A percentile compares a stretch with the other conserved stretches of the same genome.
Evolutionary conservation across 2,797 vertebrate genomes (phyloP).

Genomic region (Zenarchopterus dispar): DNA sequence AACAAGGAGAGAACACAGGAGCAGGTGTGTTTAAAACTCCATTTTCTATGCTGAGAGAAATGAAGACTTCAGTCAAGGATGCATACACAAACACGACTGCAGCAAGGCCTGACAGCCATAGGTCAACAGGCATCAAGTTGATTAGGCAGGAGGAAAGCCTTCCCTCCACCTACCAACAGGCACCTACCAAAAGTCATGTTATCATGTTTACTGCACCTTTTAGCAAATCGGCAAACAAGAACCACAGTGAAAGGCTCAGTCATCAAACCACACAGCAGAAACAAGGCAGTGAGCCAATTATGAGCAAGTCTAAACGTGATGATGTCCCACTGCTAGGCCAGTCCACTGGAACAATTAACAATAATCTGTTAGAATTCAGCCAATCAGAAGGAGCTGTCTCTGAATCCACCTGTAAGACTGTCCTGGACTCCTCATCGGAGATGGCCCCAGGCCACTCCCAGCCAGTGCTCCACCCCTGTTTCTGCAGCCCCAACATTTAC

Average conservation of each 20-base stretch:
- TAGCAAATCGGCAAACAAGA: conserved; percentile 54
- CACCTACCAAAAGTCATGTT: conserved; percentile 36
- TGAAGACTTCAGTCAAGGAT: conserved; percentile 88
- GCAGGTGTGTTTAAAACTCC: conserved; percentile 58
- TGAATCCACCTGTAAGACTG: no score
- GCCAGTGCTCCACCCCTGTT: conserved; percentile 64
- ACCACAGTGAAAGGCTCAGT: neutral
- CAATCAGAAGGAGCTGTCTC: conserved; percentile 15
- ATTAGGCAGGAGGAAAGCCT: conserved; percentile 51
- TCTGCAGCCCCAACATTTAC: conserved; percentile 39
- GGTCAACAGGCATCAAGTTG: conserved; percentile 23
- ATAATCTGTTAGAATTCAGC: conserved; percentile 16
- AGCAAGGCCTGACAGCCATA: neutral
- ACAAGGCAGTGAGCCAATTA: conserved; percentile 42
- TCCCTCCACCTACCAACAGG: conserved; percentile 55
- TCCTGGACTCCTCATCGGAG: neutral
- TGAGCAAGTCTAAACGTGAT: conserved; percentile 11
- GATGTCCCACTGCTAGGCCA: conserved; percentile 11
- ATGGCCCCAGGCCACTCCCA: conserved; percentile 19
- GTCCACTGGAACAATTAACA: no score
- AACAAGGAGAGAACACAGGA: conserved; percentile 15
- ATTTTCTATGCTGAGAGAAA: conserved; percentile 83
- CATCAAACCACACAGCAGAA: conserved; percentile 40
- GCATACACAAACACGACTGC: conserved; percentile 68
- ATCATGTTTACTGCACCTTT: conserved; percentile 35